phyloP scores from a whole-genome alignment of 2,113 vertebrate species.

The Gobius niger region DNA sequence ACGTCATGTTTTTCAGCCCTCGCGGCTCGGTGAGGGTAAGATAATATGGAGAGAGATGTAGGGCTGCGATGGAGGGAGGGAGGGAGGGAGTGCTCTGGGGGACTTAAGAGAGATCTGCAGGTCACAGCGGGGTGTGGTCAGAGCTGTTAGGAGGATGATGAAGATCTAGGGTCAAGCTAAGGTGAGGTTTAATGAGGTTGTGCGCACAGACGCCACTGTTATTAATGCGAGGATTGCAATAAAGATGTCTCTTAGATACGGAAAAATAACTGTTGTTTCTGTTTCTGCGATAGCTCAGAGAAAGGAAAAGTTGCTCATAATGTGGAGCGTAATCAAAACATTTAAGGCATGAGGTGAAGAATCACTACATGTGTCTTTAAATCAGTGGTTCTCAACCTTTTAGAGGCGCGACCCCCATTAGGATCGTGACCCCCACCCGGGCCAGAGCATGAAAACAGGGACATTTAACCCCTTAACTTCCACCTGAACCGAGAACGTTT shows the following conservation, averaged over 20 bases:
- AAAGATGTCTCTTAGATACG: background rate
- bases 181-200: background rate
- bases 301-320: too few relatives aligned
- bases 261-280: background rate
- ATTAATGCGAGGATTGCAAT: background rate
- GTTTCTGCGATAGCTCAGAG: too few relatives aligned
- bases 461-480: too few relatives aligned
- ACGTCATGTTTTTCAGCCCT: conserved; percentile 63
- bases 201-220: background rate
- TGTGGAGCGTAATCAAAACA: too few relatives aligned
- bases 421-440: too few relatives aligned
- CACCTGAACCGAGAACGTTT: too few relatives aligned
- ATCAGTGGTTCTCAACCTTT: too few relatives aligned
- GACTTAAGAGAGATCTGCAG: conserved; percentile 19
- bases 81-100: conserved; percentile 18
- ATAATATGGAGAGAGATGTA: conserved; percentile 48
- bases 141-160: conserved; percentile 19
- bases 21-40: conserved; percentile 50
- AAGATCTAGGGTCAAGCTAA: conserved; percentile 33
- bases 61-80: conserved; percentile 19
- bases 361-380: too few relatives aligned
- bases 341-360: too few relatives aligned
- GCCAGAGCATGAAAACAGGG: too few relatives aligned
- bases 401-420: too few relatives aligned
- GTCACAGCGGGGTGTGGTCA: conserved; percentile 33